Evolutionary conservation across 2,797 vertebrate genomes (phyloP).

Genomic region (Denticeps clupeoides): DNA sequence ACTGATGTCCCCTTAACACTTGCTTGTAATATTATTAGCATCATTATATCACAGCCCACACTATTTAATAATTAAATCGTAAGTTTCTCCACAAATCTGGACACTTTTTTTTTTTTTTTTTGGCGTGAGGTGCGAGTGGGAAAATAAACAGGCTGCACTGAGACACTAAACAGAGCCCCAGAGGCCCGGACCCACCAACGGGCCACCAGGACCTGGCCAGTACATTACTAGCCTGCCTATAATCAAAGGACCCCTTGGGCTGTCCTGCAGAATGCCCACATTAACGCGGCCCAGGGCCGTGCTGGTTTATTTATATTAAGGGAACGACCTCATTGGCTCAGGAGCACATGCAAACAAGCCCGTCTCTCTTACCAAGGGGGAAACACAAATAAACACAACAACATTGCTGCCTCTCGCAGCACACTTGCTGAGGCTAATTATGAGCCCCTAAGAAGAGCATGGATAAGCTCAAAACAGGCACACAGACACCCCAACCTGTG

Average conservation of each 20-base stretch:
- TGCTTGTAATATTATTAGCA: too few relatives aligned
- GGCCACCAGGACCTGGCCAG: background rate
- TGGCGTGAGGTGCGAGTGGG: background rate
- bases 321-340: slow-evolving; percentile 12
- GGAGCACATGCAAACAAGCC: slow-evolving; percentile 1
- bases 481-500: slow-evolving; percentile 1
- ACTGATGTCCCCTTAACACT: too few relatives aligned
- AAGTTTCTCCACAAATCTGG: background rate
- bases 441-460: background rate
- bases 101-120: background rate
- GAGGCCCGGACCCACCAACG: background rate
- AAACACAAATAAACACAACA: background rate
- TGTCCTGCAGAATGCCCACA: background rate
- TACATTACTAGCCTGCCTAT: background rate
- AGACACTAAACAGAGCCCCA: slow-evolving; percentile 10
- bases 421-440: background rate
- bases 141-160: slow-evolving; percentile 8
- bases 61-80: too few relatives aligned
- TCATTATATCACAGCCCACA: too few relatives aligned
- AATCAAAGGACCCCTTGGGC: slow-evolving; percentile 3
- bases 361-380: background rate
- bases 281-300: background rate
- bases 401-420: background rate
- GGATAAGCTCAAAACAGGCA: background rate
- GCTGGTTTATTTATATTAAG: slow-evolving; percentile 11